A percentile compares a stretch with the other conserved stretches of the same genome.
These are phyloP conservation scores for Pelochelys cantorii DNA, from an alignment of 2,797 vertebrate genomes.

Conservation along the genomic window DNA sequence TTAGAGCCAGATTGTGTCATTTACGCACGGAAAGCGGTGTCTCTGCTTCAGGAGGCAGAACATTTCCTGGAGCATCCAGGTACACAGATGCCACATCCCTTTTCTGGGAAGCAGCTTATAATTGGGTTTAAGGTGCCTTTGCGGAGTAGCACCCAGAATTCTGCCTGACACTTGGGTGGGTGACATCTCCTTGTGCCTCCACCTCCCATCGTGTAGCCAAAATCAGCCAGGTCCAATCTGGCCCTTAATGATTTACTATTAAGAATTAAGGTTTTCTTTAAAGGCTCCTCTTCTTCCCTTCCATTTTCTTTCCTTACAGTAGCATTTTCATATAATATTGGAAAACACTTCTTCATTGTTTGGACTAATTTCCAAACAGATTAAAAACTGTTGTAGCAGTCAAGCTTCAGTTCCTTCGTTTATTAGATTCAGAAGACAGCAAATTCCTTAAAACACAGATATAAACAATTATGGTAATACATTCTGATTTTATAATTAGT, in stretches of 20 bases:
- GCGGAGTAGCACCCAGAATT: fast-evolving
- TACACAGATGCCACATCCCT: background rate
- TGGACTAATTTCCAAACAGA: slow-evolving; percentile 84
- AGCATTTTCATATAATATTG: slow-evolving; percentile 63
- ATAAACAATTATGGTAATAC: slow-evolving; percentile 83
- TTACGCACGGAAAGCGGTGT: background rate
- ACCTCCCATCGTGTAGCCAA: background rate
- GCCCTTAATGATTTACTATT: slow-evolving; percentile 17
- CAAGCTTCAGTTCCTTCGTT: slow-evolving; percentile 81
- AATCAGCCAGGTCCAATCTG: background rate
- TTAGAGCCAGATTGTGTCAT: background rate
- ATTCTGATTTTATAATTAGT: slow-evolving; percentile 83
- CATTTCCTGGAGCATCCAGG: background rate
- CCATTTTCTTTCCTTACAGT: slow-evolving; percentile 61
- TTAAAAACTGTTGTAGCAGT: slow-evolving; percentile 84
- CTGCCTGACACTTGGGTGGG: background rate
- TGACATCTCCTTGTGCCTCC: background rate
- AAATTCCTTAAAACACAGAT: slow-evolving; percentile 84
- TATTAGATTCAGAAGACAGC: slow-evolving; percentile 85
- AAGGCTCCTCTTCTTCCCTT: slow-evolving; percentile 32
- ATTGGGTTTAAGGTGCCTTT: background rate
- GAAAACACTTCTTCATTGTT: slow-evolving; percentile 82
- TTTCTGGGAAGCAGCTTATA: background rate
- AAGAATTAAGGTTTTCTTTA: slow-evolving; percentile 15
- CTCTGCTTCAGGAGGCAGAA: background rate